Percentiles rank a stretch among this genome's conserved stretches.
Conservation (phyloP, 2,797 vertebrate genomes). For the Molossus alvarezi region DNA sequence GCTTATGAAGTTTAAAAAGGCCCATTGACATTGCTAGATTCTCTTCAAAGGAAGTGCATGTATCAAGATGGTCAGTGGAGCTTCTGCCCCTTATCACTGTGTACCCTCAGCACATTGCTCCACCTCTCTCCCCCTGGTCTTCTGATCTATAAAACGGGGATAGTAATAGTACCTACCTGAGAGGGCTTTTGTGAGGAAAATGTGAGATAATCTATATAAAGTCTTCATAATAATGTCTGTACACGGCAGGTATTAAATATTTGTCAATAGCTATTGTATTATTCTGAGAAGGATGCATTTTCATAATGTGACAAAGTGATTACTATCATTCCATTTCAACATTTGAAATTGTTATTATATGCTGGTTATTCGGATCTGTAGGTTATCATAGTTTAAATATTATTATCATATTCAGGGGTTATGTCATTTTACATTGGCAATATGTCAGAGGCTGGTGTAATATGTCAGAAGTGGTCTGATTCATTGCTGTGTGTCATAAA, state of each 20-base stretch:
- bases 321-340: background rate
- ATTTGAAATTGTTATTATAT: background rate
- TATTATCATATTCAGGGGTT: conserved; percentile 73
- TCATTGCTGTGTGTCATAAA: conserved; percentile 62
- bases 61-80: background rate
- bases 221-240: background rate
- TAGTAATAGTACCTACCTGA: background rate
- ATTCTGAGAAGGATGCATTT: background rate
- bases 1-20: background rate
- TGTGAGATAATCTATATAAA: background rate
- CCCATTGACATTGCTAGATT: background rate
- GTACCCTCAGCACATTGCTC: background rate
- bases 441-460: conserved; percentile 78
- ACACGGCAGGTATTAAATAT: background rate
- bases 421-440: conserved; percentile 82
- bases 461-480: conserved; percentile 82
- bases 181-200: background rate
- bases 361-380: background rate
- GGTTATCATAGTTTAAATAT: conserved; percentile 30
- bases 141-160: background rate
- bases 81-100: background rate
- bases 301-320: background rate
- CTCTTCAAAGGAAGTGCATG: background rate
- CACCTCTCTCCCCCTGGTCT: background rate
- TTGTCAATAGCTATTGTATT: background rate